Evolutionary conservation across 2,797 vertebrate genomes (phyloP).

Genomic region (Morelia viridis): DNA sequence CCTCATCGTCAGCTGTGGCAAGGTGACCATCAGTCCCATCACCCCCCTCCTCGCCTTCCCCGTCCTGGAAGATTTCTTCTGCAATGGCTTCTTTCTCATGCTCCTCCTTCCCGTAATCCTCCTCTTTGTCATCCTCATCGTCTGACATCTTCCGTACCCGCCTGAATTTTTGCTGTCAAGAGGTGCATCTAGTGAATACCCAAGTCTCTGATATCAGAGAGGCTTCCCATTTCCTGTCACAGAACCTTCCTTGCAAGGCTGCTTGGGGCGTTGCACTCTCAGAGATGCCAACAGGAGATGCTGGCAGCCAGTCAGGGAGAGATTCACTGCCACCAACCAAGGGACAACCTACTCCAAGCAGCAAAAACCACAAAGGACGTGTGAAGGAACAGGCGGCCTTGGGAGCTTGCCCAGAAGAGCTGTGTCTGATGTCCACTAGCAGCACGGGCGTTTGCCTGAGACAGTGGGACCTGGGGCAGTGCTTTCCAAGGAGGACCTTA

Average conservation of each 20-base stretch:
- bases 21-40: constrained; percentile 84
- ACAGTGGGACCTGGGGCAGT: not conserved
- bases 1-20: constrained; percentile 78
- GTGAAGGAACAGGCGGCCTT: not conserved
- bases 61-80: constrained; percentile 93
- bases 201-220: no score
- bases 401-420: not conserved
- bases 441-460: no score
- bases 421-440: not conserved
- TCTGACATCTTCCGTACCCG: constrained; percentile 95
- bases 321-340: not conserved
- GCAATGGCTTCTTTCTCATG: constrained; percentile 93
- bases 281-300: no score
- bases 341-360: not conserved
- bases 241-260: not conserved
- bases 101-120: constrained; percentile 80
- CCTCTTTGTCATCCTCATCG: constrained; percentile 96
- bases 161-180: constrained; percentile 91
- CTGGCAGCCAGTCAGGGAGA: not conserved
- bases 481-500: not conserved
- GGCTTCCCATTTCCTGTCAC: not conserved
- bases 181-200: not conserved
- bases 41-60: constrained; percentile 89
- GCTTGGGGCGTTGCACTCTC: not conserved
- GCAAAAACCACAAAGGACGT: not conserved